Percentiles rank a stretch among this genome's conserved stretches.
Conservation (phyloP, 2,797 vertebrate genomes). For the Melanotaenia trifasciata region DNA sequence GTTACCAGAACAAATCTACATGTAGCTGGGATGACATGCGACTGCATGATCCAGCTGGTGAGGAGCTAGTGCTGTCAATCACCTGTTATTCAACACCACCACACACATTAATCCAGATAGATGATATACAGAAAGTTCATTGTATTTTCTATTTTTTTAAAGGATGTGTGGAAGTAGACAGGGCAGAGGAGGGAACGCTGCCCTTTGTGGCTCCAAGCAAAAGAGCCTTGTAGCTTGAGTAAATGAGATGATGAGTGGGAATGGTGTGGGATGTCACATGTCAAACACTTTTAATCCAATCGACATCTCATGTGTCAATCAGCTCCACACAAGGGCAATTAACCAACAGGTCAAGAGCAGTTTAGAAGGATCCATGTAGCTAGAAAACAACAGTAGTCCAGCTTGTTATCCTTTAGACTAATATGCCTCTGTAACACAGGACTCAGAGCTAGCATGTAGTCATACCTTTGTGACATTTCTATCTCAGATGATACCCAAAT, state of each 20-base stretch:
- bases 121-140: conserved; percentile 18
- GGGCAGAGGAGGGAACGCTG: conserved; percentile 69
- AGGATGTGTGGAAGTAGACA: conserved; percentile 23
- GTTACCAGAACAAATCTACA: conserved; percentile 51
- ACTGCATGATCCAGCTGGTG: conserved; percentile 58
- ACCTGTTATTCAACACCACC: conserved; percentile 47
- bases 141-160: conserved; percentile 28
- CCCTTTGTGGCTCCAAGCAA: conserved; percentile 58
- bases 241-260: conserved; percentile 80
- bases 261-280: conserved; percentile 76
- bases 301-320: conserved; percentile 76
- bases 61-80: conserved; percentile 64
- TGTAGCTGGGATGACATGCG: conserved; percentile 49
- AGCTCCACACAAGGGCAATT: conserved; percentile 63
- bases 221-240: conserved; percentile 69
- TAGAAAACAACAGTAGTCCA: conserved; percentile 19
- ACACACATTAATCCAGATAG: conserved; percentile 44
- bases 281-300: conserved; percentile 75
- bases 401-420: conserved; percentile 8
- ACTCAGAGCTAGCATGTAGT: conserved; percentile 21
- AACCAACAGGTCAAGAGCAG: conserved; percentile 73
- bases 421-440: conserved; percentile 4
- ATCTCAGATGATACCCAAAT: conserved; percentile 33
- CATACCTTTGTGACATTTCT: conserved; percentile 45
- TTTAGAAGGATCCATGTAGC: conserved; percentile 31